Conservation (phyloP, 2,888 invertebrate genomes). For the Andrena minutula region DNA sequence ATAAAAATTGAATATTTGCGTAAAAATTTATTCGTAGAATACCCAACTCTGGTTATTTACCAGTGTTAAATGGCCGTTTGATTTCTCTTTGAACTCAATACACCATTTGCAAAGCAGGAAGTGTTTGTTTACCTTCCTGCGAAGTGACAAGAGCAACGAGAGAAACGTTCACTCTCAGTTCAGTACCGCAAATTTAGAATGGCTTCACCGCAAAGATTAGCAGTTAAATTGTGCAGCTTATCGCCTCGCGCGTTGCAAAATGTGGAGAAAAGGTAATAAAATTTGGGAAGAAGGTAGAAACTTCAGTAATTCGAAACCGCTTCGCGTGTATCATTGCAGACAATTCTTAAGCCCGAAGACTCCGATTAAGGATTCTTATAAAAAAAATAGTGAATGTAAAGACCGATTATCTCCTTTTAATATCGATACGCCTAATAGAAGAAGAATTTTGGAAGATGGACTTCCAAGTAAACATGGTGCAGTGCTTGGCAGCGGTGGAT, state of each 20-base stretch:
- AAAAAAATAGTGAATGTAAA: conserved; percentile 41
- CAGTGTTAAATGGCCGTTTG: neutral
- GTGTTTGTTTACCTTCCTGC: conserved; percentile 5
- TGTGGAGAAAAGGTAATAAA: conserved; percentile 44
- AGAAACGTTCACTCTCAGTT: neutral
- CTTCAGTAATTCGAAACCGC: neutral
- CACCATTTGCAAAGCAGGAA: neutral
- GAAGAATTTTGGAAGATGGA: conserved; percentile 77
- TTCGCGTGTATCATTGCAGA: conserved; percentile 53
- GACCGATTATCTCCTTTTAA: conserved; percentile 75
- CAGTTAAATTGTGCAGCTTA: conserved; percentile 32
- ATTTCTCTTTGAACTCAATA: neutral
- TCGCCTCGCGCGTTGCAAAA: conserved; percentile 56
- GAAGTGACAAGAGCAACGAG: neutral
- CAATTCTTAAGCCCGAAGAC: conserved; percentile 70
- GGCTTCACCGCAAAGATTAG: conserved; percentile 64
- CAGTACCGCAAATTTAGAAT: conserved; percentile 27
- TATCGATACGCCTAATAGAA: conserved; percentile 81
- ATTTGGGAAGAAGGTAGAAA: neutral
- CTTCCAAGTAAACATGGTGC: conserved; percentile 68
- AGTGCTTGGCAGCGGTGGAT: conserved; percentile 84
- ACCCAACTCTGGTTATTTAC: too few relatives aligned
- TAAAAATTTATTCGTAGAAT: too few relatives aligned
- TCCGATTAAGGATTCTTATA: conserved; percentile 57
- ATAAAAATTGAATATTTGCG: too few relatives aligned